Conservation (phyloP, 2,113 vertebrate species). For the Rhabdomys dilectus region DNA sequence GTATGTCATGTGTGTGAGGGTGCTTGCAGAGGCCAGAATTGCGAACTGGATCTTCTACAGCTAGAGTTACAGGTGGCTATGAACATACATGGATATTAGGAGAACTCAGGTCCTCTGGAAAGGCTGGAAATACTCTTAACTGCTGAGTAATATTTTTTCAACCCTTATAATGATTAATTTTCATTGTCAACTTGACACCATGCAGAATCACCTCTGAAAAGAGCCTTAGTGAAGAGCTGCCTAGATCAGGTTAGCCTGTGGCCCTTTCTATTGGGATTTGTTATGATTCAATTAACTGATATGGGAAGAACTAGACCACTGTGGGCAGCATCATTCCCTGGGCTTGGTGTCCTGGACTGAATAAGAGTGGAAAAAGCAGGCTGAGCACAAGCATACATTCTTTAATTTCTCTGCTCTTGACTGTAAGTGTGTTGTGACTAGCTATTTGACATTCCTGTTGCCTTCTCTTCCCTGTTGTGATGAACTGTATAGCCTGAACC, state of each 20-base stretch:
- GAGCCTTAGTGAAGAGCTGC: neutral
- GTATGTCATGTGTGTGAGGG: neutral
- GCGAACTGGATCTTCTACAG: neutral
- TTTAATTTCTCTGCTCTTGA: neutral
- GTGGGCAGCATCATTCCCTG: neutral
- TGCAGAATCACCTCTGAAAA: neutral
- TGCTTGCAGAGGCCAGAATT: neutral
- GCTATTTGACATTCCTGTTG: neutral
- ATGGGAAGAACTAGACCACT: neutral
- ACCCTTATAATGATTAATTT: neutral
- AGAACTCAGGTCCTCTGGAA: neutral
- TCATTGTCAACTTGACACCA: neutral
- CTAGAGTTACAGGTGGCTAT: neutral
- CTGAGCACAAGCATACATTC: neutral
- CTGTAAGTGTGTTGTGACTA: neutral
- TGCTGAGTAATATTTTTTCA: neutral
- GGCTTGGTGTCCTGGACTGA: neutral
- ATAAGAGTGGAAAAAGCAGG: neutral
- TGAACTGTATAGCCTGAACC: too few relatives aligned
- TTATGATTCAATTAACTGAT: neutral
- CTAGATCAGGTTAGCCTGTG: neutral
- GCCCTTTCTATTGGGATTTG: neutral
- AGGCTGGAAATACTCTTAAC: neutral
- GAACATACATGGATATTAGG: neutral
- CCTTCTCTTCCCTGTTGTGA: neutral